These are phyloP conservation scores for Monochamus alternatus DNA, from an alignment of 2,888 invertebrate species.

Conservation along the genomic window DNA sequence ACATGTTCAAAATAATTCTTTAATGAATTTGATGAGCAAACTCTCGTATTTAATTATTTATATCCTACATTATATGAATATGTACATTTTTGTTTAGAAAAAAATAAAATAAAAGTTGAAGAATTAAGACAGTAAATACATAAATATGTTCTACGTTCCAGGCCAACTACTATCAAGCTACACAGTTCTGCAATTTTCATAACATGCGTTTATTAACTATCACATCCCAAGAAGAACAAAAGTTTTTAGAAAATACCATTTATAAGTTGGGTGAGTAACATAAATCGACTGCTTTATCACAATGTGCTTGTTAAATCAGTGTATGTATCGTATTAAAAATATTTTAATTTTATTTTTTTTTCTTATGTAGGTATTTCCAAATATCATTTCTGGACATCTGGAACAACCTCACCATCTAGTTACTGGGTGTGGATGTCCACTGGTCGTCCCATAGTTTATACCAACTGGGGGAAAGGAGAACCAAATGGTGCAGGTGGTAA, in stretches of 20 bases:
- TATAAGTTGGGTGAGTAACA: background rate
- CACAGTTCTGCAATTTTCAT: constrained; percentile 27
- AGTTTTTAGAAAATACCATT: constrained; percentile 17
- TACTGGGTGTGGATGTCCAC: constrained; percentile 7
- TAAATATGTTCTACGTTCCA: background rate
- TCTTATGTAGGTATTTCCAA: background rate
- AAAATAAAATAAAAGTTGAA: too few species aligned
- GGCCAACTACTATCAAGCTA: constrained; percentile 16
- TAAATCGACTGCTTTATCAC: too few species aligned
- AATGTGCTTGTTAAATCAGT: too few species aligned
- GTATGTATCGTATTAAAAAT: too few species aligned
- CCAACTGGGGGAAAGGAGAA: constrained; percentile 3
- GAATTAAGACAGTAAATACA: too few species aligned
- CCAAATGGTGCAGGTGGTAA: background rate
- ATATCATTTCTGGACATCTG: constrained; percentile 31
- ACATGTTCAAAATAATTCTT: too few species aligned
- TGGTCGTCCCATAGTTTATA: background rate
- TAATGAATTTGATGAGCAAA: too few species aligned
- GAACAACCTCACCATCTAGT: constrained; percentile 11
- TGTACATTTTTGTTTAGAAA: too few species aligned
- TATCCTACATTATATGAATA: too few species aligned
- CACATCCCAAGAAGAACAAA: constrained; percentile 17
- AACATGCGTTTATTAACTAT: constrained; percentile 14
- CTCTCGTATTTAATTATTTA: too few species aligned
- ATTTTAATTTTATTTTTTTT: too few species aligned